Evolutionary conservation across 1,140 invertebrate genomes (phyloP).

Genomic region (Pseudomyrmex cubaensis): DNA sequence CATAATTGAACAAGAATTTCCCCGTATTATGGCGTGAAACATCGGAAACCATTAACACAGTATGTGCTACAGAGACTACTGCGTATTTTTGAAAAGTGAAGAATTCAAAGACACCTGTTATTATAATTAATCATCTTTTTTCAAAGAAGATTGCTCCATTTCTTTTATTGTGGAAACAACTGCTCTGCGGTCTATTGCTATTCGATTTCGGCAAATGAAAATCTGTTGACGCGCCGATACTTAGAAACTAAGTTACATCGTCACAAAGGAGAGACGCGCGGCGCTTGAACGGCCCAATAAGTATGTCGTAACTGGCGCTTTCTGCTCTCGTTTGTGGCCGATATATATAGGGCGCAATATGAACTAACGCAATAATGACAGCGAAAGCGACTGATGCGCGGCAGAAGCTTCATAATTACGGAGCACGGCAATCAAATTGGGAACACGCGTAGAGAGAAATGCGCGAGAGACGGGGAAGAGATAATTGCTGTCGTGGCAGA

Average conservation of each 20-base stretch:
- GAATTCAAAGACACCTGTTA: not conserved
- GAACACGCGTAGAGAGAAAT: slow-evolving; percentile 61
- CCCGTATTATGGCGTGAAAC: not conserved
- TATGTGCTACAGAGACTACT: too few species aligned
- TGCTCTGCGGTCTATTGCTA: not conserved
- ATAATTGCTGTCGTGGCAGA: slow-evolving; percentile 59
- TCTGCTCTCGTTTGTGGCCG: slow-evolving; percentile 14
- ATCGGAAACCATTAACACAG: not conserved
- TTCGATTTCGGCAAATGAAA: slow-evolving; percentile 25
- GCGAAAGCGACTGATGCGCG: slow-evolving; percentile 56
- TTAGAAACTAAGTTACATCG: slow-evolving; percentile 46
- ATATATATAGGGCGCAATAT: slow-evolving; percentile 44
- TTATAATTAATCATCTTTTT: not conserved
- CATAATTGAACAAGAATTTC: slow-evolving; percentile 9
- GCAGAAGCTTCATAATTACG: slow-evolving; percentile 47
- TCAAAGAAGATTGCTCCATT: not conserved
- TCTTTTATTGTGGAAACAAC: not conserved
- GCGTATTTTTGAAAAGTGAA: not conserved
- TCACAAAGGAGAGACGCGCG: slow-evolving; percentile 24
- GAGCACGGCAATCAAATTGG: slow-evolving; percentile 59
- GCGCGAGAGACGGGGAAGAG: slow-evolving; percentile 40
- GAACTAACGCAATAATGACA: slow-evolving; percentile 60
- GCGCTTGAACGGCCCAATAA: slow-evolving; percentile 24
- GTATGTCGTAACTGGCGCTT: slow-evolving; percentile 32
- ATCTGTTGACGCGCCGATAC: slow-evolving; percentile 51